These are phyloP conservation scores for Gymnobelideus leadbeateri DNA, from an alignment of 2,113 vertebrate species.

Conservation along the genomic window DNA sequence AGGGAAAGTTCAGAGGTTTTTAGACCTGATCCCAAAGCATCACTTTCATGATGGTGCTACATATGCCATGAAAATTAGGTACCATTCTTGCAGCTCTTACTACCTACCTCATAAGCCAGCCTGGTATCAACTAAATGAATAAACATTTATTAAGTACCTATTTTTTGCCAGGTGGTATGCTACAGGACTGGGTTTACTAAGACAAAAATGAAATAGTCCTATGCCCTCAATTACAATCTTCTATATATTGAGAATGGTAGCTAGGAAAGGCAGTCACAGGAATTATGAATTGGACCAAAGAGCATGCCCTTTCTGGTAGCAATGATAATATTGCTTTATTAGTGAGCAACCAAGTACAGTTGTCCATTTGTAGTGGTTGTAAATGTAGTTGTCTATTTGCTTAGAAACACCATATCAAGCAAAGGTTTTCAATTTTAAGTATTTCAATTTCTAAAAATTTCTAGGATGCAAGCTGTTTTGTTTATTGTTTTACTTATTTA, in stretches of 20 bases:
- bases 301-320: not conserved
- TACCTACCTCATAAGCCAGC: not conserved
- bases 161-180: not conserved
- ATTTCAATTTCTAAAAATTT: not conserved
- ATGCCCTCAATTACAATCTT: not conserved
- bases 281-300: not conserved
- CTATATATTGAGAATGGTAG: not conserved
- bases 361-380: no score
- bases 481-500: not conserved
- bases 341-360: not conserved
- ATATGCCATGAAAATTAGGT: not conserved
- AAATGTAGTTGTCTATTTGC: no score
- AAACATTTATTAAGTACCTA: not conserved
- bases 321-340: not conserved
- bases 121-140: not conserved
- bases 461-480: not conserved
- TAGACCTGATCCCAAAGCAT: not conserved
- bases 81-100: not conserved
- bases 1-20: not conserved
- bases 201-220: not conserved
- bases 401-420: not conserved
- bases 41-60: not conserved
- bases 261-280: not conserved
- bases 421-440: not conserved
- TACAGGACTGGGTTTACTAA: not conserved